Base-by-base conservation (phyloP, 1,140 invertebrate genomes). In the Ditylenchus dipsaci region DNA sequence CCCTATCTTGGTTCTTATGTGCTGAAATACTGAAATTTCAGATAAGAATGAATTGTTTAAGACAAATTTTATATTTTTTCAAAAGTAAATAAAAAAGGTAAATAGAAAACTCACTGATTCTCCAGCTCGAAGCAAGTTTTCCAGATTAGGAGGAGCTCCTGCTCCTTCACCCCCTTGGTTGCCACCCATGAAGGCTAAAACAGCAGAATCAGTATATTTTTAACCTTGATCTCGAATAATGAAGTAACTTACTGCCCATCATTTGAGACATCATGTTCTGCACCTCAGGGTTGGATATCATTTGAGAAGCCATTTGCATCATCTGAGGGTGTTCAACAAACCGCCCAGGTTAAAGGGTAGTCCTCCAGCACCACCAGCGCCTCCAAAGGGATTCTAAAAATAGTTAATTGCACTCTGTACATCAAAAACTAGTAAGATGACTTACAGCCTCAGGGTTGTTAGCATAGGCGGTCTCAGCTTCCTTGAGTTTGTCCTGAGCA, bases 401-500 rank as follows among this genome's bases (percentile, higher is more conserved):
- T 11, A 38, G 11, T 5, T 38, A n/a, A n/a, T n/a, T n/a, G n/a
- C n/a, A n/a, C n/a, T n/a, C 33, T 38, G 33, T 38, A 38, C 11
- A 38, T 38, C 3, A 38, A 3, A 5, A 38, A 11, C 3, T 11
- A 38, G 11, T 38, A 38, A 38, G 33, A 38, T 11, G 11, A 38
- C 33, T 17, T n/a, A 68, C 65, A 9, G 23, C 62, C 23, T 70
- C 67, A 27, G 71, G 70, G 23, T 71, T 72, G 61, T 61, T 61
- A 21, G 33, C 43, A 43, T 65, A 77, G 30, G 67, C 47, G 21
- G 72, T 67, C 29, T 63, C 42, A 66, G 75, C 49, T 64, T 85
- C 84, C n/a, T 75, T 82, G 68, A 85, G 63, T 76, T 87, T 87
- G 68, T 90, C 88, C 78, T 91, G 87, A 1, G 90, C 88, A 45